A percentile compares a stretch with the other conserved stretches of the same genome.
Conservation (phyloP, 2,113 vertebrate species). For the Falcunculus frontatus region DNA sequence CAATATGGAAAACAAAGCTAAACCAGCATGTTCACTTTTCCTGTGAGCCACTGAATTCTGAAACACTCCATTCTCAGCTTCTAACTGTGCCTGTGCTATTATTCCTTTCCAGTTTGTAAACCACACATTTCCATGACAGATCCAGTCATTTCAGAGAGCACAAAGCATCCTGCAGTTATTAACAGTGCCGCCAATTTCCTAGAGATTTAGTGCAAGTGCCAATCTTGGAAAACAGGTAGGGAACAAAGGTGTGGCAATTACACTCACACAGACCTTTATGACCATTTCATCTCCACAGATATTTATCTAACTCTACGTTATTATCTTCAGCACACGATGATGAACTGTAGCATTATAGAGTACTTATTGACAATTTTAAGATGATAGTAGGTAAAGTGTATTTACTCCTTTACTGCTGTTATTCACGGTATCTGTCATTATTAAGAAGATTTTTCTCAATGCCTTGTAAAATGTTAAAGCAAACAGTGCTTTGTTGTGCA, state of each 20-base stretch:
- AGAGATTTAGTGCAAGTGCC: not conserved
- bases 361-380: not conserved
- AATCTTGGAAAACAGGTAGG: not conserved
- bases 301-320: not conserved
- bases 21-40: not conserved
- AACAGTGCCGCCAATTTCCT: not conserved
- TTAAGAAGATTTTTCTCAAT: not conserved
- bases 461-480: not conserved
- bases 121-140: not conserved
- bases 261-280: not conserved
- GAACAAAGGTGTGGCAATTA: not conserved
- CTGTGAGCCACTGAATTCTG: not conserved
- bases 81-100: not conserved
- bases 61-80: not conserved
- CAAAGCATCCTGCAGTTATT: constrained; percentile 2
- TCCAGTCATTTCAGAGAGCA: not conserved
- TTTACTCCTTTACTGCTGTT: not conserved
- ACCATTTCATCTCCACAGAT: not conserved
- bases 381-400: not conserved
- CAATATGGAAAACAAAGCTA: not conserved
- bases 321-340: not conserved
- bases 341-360: not conserved
- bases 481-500: not conserved
- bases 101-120: constrained; percentile 7
- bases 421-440: not conserved